A percentile compares a stretch with the other conserved stretches of the same genome.
phyloP scores from a whole-genome alignment of 1,140 invertebrate species.

The Microvelia longipes region DNA sequence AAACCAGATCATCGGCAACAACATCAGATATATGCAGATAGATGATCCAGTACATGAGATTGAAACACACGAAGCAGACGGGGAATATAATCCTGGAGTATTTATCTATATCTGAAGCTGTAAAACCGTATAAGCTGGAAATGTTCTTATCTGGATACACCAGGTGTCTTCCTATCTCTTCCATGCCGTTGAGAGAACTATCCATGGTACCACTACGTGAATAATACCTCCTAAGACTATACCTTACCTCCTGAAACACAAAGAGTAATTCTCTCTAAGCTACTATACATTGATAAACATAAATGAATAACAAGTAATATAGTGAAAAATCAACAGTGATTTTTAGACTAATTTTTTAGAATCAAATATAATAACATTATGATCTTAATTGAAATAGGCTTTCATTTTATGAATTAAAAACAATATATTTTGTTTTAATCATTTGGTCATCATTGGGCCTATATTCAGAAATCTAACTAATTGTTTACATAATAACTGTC shows the following conservation, averaged over 20 bases:
- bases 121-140: slow-evolving; percentile 52
- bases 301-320: too few relatives aligned
- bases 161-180: slow-evolving; percentile 42
- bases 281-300: too few relatives aligned
- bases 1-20: slow-evolving; percentile 77
- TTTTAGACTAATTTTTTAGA: too few relatives aligned
- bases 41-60: slow-evolving; percentile 96
- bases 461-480: too few relatives aligned
- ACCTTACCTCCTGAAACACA: slow-evolving; percentile 81
- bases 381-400: too few relatives aligned
- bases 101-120: slow-evolving; percentile 90
- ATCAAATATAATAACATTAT: too few relatives aligned
- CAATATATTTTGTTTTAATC: too few relatives aligned
- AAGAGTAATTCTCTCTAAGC: too few relatives aligned
- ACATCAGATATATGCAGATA: slow-evolving; percentile 90
- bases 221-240: slow-evolving; percentile 79
- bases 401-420: too few relatives aligned
- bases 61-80: slow-evolving; percentile 93
- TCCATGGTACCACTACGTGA: slow-evolving; percentile 77
- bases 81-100: slow-evolving; percentile 90
- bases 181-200: slow-evolving; percentile 69
- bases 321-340: too few relatives aligned
- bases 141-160: slow-evolving; percentile 58
- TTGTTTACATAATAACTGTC: too few relatives aligned
- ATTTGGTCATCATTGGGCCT: too few relatives aligned